phyloP scores from a whole-genome alignment of 2,888 invertebrate genomes.

The Fabriciana adippe region DNA sequence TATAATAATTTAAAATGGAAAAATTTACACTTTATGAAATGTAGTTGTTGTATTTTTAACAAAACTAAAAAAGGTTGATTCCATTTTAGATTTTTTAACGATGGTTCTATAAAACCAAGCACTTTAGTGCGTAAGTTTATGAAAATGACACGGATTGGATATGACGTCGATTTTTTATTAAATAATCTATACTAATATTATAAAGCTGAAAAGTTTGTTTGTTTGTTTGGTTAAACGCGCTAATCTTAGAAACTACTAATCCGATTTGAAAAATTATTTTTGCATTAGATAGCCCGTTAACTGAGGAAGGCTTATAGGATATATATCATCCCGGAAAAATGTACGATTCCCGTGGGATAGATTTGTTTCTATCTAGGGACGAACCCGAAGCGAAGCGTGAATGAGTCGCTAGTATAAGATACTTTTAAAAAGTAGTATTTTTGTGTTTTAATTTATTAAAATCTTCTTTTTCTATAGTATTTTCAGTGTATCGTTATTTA shows the following conservation, averaged over 20 bases:
- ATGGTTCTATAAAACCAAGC: slow-evolving; percentile 33
- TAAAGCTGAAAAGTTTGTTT: too few relatives aligned
- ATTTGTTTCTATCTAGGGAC: too few relatives aligned
- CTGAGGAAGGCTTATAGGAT: too few relatives aligned
- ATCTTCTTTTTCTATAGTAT: neutral
- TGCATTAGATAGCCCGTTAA: too few relatives aligned
- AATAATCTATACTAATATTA: too few relatives aligned
- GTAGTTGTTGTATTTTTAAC: slow-evolving; percentile 27
- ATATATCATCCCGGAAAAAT: too few relatives aligned
- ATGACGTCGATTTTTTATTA: neutral
- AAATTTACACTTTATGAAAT: slow-evolving; percentile 15
- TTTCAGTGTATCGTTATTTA: neutral
- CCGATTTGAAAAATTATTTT: too few relatives aligned
- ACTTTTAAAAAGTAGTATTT: slow-evolving; percentile 5
- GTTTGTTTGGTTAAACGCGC: too few relatives aligned
- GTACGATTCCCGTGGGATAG: too few relatives aligned
- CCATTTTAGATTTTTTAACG: slow-evolving; percentile 25
- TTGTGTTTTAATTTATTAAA: neutral
- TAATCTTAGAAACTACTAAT: too few relatives aligned
- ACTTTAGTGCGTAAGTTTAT: slow-evolving; percentile 39
- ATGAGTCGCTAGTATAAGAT: neutral
- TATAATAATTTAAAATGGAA: slow-evolving; percentile 32
- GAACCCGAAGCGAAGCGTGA: too few relatives aligned
- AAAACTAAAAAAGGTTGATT: slow-evolving; percentile 14
- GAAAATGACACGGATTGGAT: slow-evolving; percentile 29